Conservation (phyloP, 2,113 vertebrate species). For the Paradoxurus hermaphroditus region DNA sequence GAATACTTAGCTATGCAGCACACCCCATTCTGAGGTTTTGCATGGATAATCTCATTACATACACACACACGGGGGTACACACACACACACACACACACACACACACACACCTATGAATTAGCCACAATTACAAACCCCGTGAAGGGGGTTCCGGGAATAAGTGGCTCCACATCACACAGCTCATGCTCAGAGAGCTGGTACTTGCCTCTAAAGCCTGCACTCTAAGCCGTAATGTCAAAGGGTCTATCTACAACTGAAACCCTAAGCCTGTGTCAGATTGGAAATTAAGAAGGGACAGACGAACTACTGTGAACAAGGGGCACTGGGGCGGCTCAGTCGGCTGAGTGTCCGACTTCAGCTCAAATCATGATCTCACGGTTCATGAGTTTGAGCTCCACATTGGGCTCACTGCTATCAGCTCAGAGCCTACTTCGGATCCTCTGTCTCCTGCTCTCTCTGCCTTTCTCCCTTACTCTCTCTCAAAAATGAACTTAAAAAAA, state of each 20-base stretch:
- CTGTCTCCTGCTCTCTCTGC: too few species aligned
- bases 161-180: background rate
- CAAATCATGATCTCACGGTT: too few species aligned
- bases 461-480: too few species aligned
- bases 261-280: background rate
- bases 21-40: background rate
- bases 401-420: too few species aligned
- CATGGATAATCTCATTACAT: background rate
- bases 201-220: background rate
- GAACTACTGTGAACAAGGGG: background rate
- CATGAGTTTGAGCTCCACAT: too few species aligned
- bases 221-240: background rate
- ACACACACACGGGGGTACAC: background rate
- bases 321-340: too few species aligned
- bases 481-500: too few species aligned
- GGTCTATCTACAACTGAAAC: background rate
- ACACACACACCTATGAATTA: background rate
- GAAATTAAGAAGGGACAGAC: background rate
- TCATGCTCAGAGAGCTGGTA: background rate
- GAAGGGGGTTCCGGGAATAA: background rate
- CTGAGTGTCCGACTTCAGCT: too few species aligned
- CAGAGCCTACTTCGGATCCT: too few species aligned
- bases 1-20: background rate
- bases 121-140: background rate
- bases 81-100: background rate